phyloP scores from a whole-genome alignment of 2,888 invertebrate genomes.

The Ophion costatus region DNA sequence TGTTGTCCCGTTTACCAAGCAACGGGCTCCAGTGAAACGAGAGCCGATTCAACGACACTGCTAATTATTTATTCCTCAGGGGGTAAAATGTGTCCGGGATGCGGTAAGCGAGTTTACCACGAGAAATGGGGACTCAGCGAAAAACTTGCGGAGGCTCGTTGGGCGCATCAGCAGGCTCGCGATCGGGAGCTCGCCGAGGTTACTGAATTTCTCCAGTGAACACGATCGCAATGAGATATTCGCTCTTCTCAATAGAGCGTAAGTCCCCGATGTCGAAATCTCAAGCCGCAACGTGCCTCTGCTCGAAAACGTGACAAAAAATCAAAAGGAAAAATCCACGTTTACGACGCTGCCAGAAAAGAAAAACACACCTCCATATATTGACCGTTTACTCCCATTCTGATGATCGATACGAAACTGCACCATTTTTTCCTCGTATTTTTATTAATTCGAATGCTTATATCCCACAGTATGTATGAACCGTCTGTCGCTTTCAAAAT shows the following conservation, averaged over 20 bases:
- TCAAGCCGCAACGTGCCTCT: conserved; percentile 4
- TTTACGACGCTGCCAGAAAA: not conserved
- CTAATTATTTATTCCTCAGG: conserved; percentile 81
- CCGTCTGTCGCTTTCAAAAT: conserved; percentile 8
- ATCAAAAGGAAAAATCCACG: not conserved
- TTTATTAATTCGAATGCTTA: not conserved
- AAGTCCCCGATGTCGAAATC: conserved; percentile 9
- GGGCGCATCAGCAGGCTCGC: conserved; percentile 91
- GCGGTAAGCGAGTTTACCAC: conserved; percentile 88
- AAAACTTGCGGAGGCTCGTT: conserved; percentile 89
- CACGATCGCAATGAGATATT: conserved; percentile 4
- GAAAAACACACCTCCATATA: not conserved
- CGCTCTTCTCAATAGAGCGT: not conserved
- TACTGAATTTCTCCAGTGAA: conserved; percentile 88
- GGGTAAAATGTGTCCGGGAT: conserved; percentile 88
- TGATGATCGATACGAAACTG: conserved; percentile 18
- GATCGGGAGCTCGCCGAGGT: conserved; percentile 90
- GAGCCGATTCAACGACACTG: too few relatives aligned
- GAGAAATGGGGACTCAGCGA: conserved; percentile 90
- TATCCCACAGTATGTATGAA: not conserved
- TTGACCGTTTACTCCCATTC: not conserved
- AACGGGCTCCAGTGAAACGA: too few relatives aligned
- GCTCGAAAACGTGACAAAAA: not conserved
- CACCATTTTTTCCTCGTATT: not conserved
- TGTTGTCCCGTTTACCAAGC: too few relatives aligned